Evolutionary conservation across 1,140 invertebrate species (phyloP).

Genomic region (Pogonognathellus flavescens): DNA sequence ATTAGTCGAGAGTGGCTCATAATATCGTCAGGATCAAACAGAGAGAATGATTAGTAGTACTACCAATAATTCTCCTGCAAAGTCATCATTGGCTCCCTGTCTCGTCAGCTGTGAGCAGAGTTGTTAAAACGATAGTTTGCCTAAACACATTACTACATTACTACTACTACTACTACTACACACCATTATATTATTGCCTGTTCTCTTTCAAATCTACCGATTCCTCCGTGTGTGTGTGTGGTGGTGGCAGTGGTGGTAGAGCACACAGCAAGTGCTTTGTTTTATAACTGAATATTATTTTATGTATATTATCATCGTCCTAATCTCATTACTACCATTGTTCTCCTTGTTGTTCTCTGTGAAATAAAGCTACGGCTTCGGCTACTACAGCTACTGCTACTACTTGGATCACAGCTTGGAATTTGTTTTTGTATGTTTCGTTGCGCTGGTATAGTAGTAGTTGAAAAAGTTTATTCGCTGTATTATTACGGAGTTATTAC

Average conservation of each 20-base stretch:
- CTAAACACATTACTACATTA: no score
- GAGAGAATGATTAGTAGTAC: no score
- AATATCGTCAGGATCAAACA: conserved; percentile 36
- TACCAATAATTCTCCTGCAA: neutral
- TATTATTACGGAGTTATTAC: neutral
- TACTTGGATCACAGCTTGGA: no score
- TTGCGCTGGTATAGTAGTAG: neutral
- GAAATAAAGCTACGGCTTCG: no score
- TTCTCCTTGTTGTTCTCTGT: no score
- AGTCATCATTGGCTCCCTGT: conserved; percentile 2
- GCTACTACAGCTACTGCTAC: no score
- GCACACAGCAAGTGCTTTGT: neutral
- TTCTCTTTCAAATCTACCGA: neutral
- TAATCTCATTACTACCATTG: conserved; percentile 27
- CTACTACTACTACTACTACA: no score
- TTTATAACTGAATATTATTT: conserved; percentile 16
- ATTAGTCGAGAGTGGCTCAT: conserved; percentile 37
- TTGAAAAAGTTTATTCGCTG: neutral
- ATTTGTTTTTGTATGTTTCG: conserved; percentile 21
- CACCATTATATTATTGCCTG: neutral
- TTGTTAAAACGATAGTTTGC: neutral
- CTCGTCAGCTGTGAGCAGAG: neutral
- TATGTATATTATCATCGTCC: conserved; percentile 13
- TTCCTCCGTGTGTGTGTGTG: neutral
- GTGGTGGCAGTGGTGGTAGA: neutral